Evolutionary conservation across 2,113 vertebrate genomes (phyloP).

Genomic region (Leucosticte australis): DNA sequence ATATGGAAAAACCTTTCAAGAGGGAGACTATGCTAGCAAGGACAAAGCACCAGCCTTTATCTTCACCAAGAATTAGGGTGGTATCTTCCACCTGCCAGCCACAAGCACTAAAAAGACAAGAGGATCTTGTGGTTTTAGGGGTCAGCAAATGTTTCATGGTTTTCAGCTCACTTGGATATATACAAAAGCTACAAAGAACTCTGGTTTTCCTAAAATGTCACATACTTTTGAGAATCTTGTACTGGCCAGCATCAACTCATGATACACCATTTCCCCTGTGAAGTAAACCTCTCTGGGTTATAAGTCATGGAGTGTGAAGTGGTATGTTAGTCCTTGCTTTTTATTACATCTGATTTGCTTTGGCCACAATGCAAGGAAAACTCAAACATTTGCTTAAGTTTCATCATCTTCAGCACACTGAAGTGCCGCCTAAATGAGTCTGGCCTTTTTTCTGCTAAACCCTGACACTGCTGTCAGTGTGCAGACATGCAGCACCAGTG

Average conservation of each 20-base stretch:
- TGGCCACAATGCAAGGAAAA: slow-evolving; percentile 30
- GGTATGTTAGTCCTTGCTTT: background rate
- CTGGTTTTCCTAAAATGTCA: background rate
- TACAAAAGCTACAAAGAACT: background rate
- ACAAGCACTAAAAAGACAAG: background rate
- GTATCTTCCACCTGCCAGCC: background rate
- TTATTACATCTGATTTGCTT: slow-evolving; percentile 26
- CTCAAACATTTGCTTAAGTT: slow-evolving; percentile 33
- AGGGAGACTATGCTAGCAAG: background rate
- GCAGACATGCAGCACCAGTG: background rate
- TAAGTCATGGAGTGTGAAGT: background rate
- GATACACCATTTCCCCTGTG: background rate
- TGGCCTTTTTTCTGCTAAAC: background rate
- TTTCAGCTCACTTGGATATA: background rate
- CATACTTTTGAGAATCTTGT: background rate
- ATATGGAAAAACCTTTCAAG: slow-evolving; percentile 28
- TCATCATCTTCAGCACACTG: background rate
- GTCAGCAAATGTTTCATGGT: background rate
- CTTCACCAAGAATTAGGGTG: background rate
- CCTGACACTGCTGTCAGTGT: background rate
- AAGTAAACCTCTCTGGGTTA: background rate
- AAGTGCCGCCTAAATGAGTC: background rate
- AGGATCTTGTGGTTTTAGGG: background rate
- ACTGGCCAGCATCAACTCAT: background rate
- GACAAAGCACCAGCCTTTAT: background rate